These are phyloP conservation scores for Stomatorhinus ivindoensis DNA, from an alignment of 2,113 vertebrate genomes.

Conservation along the genomic window DNA sequence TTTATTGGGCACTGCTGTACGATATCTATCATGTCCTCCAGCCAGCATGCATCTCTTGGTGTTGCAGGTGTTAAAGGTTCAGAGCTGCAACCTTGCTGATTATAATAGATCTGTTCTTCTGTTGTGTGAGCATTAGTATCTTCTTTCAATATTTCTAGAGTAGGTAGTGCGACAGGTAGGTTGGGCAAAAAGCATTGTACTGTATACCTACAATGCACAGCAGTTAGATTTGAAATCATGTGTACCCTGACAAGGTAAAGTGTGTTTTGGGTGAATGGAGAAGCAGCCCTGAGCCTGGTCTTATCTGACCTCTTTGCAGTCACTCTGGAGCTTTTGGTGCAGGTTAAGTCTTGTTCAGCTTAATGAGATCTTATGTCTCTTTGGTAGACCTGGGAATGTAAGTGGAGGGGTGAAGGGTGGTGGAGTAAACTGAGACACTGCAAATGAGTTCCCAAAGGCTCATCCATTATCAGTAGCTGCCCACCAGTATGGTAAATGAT, in stretches of 20 bases:
- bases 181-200: neutral
- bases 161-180: neutral
- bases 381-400: neutral
- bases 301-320: neutral
- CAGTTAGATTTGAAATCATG: neutral
- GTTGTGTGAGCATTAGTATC: neutral
- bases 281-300: neutral
- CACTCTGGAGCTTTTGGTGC: neutral
- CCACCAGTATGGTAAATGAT: neutral
- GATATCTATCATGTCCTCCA: neutral
- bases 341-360: neutral
- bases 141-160: neutral
- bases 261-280: neutral
- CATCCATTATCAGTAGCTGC: constrained; percentile 6
- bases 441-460: neutral
- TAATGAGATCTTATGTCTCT: neutral
- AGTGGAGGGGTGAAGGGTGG: neutral
- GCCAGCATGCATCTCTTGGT: neutral
- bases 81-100: neutral
- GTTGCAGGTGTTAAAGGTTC: neutral
- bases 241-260: neutral
- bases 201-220: neutral
- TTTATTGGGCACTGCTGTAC: neutral
- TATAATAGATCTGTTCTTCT: neutral
- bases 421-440: neutral